A percentile compares a stretch with the other conserved stretches of the same genome.
These are phyloP conservation scores for Campoplex nolae DNA, from an alignment of 2,888 invertebrate species.

Conservation along the genomic window DNA sequence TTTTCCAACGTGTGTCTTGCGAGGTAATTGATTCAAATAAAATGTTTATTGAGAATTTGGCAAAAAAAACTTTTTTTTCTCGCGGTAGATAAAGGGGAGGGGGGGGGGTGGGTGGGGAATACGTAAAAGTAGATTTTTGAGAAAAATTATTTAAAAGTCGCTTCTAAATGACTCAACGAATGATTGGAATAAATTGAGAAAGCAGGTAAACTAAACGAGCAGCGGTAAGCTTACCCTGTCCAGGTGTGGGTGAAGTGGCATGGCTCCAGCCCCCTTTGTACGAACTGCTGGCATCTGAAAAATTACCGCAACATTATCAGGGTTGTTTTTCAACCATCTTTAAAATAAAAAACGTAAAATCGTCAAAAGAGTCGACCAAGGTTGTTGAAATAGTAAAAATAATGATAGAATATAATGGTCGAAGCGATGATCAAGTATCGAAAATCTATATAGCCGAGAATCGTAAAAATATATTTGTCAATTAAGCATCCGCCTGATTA, in stretches of 20 bases:
- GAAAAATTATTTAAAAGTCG: background rate
- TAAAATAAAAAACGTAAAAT: background rate
- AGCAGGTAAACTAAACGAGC: background rate
- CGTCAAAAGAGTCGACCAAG: background rate
- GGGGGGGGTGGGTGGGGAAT: no score
- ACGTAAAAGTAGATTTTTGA: background rate
- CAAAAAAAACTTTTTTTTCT: no score
- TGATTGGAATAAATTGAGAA: background rate
- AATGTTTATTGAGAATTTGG: background rate
- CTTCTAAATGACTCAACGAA: background rate
- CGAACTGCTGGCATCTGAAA: slow-evolving; percentile 84
- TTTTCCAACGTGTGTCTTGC: background rate
- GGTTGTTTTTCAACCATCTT: background rate
- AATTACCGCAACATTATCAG: background rate
- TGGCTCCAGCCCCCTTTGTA: slow-evolving; percentile 84
- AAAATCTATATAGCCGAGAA: background rate
- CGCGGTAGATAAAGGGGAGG: no score
- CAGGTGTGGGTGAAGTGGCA: slow-evolving; percentile 83
- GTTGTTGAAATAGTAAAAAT: background rate
- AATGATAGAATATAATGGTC: background rate
- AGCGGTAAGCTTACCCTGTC: slow-evolving; percentile 80
- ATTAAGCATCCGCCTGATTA: slow-evolving; percentile 6
- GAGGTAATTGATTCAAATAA: background rate
- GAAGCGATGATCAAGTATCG: background rate
- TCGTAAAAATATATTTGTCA: background rate